Evolutionary conservation across 2,888 invertebrate genomes (phyloP), one percentile per base, ranked within the genome.

Genomic region (Choristoneura rosaceana): DNA sequence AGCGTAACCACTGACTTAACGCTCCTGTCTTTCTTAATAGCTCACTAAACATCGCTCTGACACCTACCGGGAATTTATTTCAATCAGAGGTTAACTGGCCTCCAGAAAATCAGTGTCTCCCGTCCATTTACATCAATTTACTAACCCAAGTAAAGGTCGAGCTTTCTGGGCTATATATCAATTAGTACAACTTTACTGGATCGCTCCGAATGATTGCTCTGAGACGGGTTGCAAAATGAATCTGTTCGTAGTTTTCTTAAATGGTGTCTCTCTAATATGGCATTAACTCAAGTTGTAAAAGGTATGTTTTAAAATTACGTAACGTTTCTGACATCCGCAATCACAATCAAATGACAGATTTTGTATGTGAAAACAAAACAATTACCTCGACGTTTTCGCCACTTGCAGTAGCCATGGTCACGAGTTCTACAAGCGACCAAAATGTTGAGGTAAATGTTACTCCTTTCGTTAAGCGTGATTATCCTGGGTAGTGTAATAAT

Each of bases 31-130:
- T 62, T 71, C 71, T 64, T 73, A 69, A 76, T 70, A 65, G 52
- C n/a, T 61, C 52, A 55, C 62, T 69, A 74, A 74, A 61, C 60
- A 64, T 59, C 58, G 50, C 47, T 70, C 55, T 66, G 45, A 59
- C 38, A 5, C 58, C 43, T 65, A 45, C 62, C 8, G 69, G 64
- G 76, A 79, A 77, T 80, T 80, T 76, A 75, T 77, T 78, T 80
- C 79, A 80, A 80, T 80, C 80, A 84, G 77, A 81, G 87, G 87
- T 86, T 81, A 85, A 87, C 75, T 79, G 78, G 79, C 74, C 79
- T 81, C 77, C 77, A 76, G 74, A 77, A 85, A 86, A 87, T 87
- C 87, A 81, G 79, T 74, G 75, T 74, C 64, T 33, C 45, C 50
- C 15, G 67, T 34, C 74, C 79, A 80, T 83, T 81, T 78, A 76